These are phyloP conservation scores for Eospalax fontanierii DNA, from an alignment of 2,797 vertebrate genomes.

Conservation along the genomic window DNA sequence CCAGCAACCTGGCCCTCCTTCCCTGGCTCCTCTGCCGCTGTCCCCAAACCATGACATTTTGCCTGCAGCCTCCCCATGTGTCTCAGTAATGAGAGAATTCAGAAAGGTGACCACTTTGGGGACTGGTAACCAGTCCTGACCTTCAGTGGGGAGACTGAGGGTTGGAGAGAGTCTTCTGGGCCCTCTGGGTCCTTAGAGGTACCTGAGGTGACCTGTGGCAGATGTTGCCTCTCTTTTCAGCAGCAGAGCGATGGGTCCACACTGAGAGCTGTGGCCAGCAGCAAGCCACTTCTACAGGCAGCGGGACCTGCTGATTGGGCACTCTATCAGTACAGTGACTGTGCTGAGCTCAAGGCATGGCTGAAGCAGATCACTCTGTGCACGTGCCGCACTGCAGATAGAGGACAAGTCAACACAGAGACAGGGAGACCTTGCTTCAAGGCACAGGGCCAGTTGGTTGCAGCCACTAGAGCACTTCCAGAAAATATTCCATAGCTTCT, in stretches of 20 bases:
- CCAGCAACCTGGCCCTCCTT: neutral
- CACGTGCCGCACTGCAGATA: neutral
- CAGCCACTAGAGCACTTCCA: neutral
- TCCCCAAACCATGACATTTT: neutral
- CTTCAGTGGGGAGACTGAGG: neutral
- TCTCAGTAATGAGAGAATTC: neutral
- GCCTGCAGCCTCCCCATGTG: neutral
- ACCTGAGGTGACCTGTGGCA: neutral
- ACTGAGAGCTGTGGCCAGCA: neutral
- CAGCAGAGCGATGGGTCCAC: neutral
- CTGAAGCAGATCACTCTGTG: neutral
- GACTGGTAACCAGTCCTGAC: too few relatives aligned
- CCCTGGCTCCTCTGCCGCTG: neutral
- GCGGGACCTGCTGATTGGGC: neutral
- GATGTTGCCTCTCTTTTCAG: fast-evolving
- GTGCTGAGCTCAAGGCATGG: neutral
- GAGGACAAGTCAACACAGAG: neutral
- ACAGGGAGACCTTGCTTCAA: neutral
- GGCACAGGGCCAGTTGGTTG: neutral
- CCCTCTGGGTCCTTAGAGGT: neutral
- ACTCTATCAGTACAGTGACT: neutral
- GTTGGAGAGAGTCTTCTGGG: neutral
- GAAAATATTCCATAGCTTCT: neutral
- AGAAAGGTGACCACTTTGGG: neutral
- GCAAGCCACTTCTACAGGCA: neutral